Conservation (phyloP, 2,113 vertebrate genomes). For the Hippocampus guttulatus region DNA sequence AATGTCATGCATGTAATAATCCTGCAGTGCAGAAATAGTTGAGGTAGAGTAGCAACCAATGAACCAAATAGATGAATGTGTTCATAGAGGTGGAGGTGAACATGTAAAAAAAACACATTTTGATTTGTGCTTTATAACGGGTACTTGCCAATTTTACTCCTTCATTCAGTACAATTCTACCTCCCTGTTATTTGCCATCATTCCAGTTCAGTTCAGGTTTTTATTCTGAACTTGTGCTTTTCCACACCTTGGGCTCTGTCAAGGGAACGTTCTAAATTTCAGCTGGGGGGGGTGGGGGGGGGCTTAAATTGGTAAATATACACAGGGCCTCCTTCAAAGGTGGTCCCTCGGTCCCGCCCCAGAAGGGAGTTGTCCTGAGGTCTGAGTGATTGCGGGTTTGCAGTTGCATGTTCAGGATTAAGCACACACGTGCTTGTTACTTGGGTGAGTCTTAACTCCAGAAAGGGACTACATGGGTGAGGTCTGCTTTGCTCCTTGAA, state of each 20-base stretch:
- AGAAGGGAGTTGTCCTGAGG: slow-evolving; percentile 56
- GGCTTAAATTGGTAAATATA: not conserved
- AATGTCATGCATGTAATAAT: slow-evolving; percentile 34
- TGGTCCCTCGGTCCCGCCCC: slow-evolving; percentile 43
- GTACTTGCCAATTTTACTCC: not conserved
- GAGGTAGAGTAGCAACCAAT: slow-evolving; percentile 28
- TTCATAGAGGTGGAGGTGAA: not conserved
- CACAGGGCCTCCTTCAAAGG: slow-evolving; percentile 29
- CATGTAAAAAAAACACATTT: not conserved
- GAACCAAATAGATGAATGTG: not conserved
- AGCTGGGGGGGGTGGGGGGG: not conserved
- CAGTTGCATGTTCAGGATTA: slow-evolving; percentile 19
- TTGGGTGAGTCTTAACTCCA: slow-evolving; percentile 29
- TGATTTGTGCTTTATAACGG: not conserved
- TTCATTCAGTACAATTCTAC: slow-evolving; percentile 29
- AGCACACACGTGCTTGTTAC: slow-evolving; percentile 47
- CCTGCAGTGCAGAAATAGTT: slow-evolving; percentile 12
- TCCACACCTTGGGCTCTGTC: not conserved
- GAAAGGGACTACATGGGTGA: slow-evolving; percentile 54
- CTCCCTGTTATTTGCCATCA: slow-evolving; percentile 25
- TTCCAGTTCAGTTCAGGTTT: not conserved
- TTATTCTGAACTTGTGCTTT: not conserved
- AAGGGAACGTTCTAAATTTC: not conserved
- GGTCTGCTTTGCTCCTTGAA: slow-evolving; percentile 40
- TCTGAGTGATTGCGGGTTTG: slow-evolving; percentile 50